Conservation (phyloP, 2,113 vertebrate genomes). For the Gracilinanus agilis region DNA sequence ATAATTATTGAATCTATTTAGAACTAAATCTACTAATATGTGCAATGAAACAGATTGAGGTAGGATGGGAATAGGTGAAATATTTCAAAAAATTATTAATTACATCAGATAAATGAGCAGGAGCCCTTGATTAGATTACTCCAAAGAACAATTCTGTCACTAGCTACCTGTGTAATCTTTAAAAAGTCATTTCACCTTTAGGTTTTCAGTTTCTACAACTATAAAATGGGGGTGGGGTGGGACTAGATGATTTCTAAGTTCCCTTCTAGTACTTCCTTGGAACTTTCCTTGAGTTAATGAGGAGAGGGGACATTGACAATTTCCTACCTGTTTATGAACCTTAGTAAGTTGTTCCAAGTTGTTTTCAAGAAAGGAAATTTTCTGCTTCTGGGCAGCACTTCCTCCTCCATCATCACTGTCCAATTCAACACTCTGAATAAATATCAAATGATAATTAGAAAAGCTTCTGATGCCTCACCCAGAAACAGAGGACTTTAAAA, state of each 20-base stretch:
- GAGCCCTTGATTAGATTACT: neutral
- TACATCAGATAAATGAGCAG: neutral
- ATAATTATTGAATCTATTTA: neutral
- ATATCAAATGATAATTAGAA: constrained; percentile 33
- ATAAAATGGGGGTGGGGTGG: neutral
- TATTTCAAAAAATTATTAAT: neutral
- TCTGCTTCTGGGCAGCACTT: constrained; percentile 94
- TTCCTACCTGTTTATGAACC: constrained; percentile 95
- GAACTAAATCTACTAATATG: neutral
- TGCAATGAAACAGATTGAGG: neutral
- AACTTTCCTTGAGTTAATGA: neutral
- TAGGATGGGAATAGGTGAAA: neutral
- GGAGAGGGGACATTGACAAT: neutral
- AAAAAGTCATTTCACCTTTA: neutral
- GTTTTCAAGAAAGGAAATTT: constrained; percentile 97
- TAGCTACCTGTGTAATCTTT: neutral
- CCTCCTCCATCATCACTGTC: constrained; percentile 93
- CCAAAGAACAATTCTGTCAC: neutral
- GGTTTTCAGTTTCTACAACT: neutral
- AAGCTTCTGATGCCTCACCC: neutral
- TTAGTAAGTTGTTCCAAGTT: constrained; percentile 97
- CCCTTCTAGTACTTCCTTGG: neutral
- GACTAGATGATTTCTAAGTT: neutral
- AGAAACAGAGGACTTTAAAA: neutral
- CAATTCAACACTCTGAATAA: constrained; percentile 90